Base-by-base conservation (phyloP, 2,113 vertebrate genomes). In the Suricata suricatta region DNA sequence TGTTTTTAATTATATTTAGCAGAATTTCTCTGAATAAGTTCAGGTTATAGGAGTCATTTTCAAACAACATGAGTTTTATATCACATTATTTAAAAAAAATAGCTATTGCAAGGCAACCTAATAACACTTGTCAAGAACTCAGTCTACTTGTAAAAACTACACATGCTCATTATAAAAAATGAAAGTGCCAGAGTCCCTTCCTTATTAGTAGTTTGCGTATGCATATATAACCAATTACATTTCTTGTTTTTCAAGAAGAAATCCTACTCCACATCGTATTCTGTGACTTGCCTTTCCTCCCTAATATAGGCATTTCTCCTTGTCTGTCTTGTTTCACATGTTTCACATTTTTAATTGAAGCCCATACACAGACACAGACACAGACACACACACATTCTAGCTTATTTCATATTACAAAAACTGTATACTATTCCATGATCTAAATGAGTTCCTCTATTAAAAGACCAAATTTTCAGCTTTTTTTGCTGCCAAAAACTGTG, bases 1-100 rank as follows among this genome's bases (percentile, higher is more conserved):
- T 92, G 38, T 86, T 95, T 94, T 96, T 88, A 87, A 25, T 80
- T 93, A 80, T 76, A 79, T 96, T 83, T 90, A 83, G 13, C 25
- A 95, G 66, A 95, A 90, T 71, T 96, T 95, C 86, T 10, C 44
- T 81, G 74, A 90, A 64, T 92, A 87, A 91, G 77, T 71, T 82
- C 52, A 96, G 74, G 54, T 60, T 88, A 54, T 25, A 82, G 33
- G 38, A 97, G 29, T 77, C 16, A 86, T 95, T 97, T 97, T 95
- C 38, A 95, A 87, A 60, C 60, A 95, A 44, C 23, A 82, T 83
- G 54, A 76, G 60, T 94, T 95, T 96, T 89, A 52, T 94, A 50
- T 86, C 33, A 68, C 31, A 72, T 81, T 82, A 89, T 77, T 83
- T 95, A 85, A 60, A 93, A 52, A 54, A 91, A 95, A 94, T 83